Evolutionary conservation across 2,797 vertebrate species (phyloP).

Genomic region (Fundulus diaphanus): DNA sequence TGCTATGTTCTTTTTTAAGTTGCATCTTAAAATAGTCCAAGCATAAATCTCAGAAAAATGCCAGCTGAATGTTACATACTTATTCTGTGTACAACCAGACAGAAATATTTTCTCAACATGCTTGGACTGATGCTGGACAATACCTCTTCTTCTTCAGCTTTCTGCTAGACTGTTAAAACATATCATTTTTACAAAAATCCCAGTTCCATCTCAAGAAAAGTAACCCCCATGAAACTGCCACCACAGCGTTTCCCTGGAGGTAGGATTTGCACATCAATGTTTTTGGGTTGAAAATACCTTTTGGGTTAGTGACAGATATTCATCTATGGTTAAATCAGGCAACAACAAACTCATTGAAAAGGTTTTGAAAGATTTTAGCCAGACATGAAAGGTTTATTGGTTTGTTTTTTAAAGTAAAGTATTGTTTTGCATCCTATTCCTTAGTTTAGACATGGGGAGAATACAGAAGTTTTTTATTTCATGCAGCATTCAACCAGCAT

Average conservation of each 20-base stretch:
- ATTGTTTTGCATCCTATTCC: not conserved
- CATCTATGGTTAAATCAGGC: not conserved
- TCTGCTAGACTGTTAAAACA: not conserved
- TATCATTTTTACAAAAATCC: not conserved
- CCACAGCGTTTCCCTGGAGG: not conserved
- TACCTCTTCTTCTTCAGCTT: not conserved
- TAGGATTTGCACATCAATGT: not conserved
- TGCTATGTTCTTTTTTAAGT: not conserved
- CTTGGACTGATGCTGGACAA: not conserved
- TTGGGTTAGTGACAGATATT: not conserved
- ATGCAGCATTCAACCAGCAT: not conserved
- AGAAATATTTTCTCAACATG: not conserved
- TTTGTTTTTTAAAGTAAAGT: not conserved
- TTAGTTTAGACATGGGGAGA: not conserved
- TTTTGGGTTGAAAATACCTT: not conserved
- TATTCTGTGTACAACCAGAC: constrained; percentile 9
- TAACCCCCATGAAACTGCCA: not conserved
- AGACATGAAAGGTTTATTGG: not conserved
- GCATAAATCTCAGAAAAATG: not conserved
- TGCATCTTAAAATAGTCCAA: not conserved
- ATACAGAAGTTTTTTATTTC: too few relatives aligned
- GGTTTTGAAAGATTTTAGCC: not conserved
- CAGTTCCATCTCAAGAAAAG: not conserved
- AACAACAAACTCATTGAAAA: not conserved
- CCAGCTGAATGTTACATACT: not conserved